phyloP scores from a whole-genome alignment of 2,797 vertebrate species.

The Microctenopoma stevenorrisi region DNA sequence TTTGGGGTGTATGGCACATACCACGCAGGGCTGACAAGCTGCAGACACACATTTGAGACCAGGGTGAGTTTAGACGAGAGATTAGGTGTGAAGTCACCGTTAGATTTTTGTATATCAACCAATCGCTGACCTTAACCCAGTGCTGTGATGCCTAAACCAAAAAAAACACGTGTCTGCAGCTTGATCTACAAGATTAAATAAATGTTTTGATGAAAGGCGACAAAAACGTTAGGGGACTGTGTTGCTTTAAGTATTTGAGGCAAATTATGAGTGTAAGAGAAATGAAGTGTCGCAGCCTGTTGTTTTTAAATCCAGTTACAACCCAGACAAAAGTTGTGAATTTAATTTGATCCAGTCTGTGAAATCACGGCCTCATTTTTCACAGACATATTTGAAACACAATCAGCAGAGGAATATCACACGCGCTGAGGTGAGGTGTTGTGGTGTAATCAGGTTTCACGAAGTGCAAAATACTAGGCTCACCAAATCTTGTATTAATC shows the following conservation, averaged over 20 bases:
- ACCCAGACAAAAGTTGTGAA: slow-evolving; percentile 19
- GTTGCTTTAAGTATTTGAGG: slow-evolving; percentile 4
- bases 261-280: slow-evolving; percentile 30
- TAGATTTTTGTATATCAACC: no score
- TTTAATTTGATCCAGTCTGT: slow-evolving; percentile 27
- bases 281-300: slow-evolving; percentile 1
- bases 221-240: no score
- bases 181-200: no score
- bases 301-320: slow-evolving; percentile 37
- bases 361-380: slow-evolving; percentile 27
- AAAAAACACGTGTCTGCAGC: no score
- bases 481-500: neutral
- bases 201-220: no score
- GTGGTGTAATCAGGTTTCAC: neutral
- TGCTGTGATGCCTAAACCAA: no score
- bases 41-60: no score
- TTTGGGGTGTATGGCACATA: no score
- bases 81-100: no score
- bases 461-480: neutral
- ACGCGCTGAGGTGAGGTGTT: neutral
- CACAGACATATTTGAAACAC: slow-evolving; percentile 9
- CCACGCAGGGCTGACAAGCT: no score
- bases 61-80: no score
- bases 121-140: no score
- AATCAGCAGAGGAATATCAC: neutral